Conservation (phyloP, 2,888 invertebrate species). For the Ennomos quercinarius region DNA sequence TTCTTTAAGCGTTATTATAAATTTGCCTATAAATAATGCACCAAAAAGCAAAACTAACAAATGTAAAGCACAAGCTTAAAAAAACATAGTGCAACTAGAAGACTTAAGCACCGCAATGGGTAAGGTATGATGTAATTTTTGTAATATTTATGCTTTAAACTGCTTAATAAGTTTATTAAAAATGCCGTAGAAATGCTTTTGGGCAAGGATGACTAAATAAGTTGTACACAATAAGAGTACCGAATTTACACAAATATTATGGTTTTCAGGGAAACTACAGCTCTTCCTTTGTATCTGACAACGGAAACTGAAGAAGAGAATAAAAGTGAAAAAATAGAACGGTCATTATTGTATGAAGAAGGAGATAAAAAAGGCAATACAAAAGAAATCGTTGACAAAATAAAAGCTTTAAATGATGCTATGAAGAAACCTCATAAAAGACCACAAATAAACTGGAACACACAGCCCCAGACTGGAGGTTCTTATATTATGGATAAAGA, state of each 20-base stretch:
- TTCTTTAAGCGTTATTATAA: constrained; percentile 9
- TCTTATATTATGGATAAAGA: constrained; percentile 66
- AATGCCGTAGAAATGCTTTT: constrained; percentile 18
- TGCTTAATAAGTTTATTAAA: constrained; percentile 43
- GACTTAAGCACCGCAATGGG: constrained; percentile 52
- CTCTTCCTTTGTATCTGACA: constrained; percentile 35
- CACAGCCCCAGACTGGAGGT: constrained; percentile 54
- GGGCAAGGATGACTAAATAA: constrained; percentile 13
- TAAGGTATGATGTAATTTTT: constrained; percentile 72
- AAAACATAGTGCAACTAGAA: constrained; percentile 46
- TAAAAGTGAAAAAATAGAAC: constrained; percentile 48
- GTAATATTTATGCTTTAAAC: constrained; percentile 55
- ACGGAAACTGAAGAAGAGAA: constrained; percentile 36
- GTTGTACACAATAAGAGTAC: background rate
- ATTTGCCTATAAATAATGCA: constrained; percentile 39
- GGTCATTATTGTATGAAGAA: constrained; percentile 56
- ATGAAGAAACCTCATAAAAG: constrained; percentile 65
- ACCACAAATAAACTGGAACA: constrained; percentile 59
- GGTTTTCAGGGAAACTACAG: constrained; percentile 55
- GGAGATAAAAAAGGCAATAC: constrained; percentile 52
- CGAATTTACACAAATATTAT: constrained; percentile 34
- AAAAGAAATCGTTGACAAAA: constrained; percentile 83
- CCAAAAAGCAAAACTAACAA: constrained; percentile 59
- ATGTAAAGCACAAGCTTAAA: constrained; percentile 46
- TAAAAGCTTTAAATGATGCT: constrained; percentile 81